Base-by-base conservation (phyloP, 2,797 vertebrate species). In the Iguana delicatissima region DNA sequence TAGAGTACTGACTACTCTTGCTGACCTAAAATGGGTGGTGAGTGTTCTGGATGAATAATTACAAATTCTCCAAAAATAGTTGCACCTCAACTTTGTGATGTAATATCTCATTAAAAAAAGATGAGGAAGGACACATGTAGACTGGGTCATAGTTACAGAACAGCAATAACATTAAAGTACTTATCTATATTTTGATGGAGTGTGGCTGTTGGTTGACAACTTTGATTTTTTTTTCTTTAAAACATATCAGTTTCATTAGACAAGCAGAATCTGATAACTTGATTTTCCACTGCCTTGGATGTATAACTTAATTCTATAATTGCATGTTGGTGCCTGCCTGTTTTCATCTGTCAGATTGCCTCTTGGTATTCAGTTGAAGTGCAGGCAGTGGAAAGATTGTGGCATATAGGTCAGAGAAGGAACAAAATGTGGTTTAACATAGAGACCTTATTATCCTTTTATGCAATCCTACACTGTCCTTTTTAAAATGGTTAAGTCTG, bases 251-350 rank as follows among this genome's bases (percentile, higher is more conserved):
- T 84, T 42, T 29, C 83, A 32, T 18, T 72, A 52, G 83, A 42
- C 64, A 72, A n/a, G 62, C 64, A 69, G 7, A 69, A 69, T 69
- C 42, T 85, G 64, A 72, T 85, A 85, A 85, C 42, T 29, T 52
- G 26, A 85, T 69, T 85, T 72, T 72, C 83, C 8, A 20, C 29
- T n/a, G 29, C 18, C 64, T 69, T 85, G 26, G 42, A 72, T 85
- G 29, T 52, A 85, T 50, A 50, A 67, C 83, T 52, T 69, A 72
- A 85, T 85, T 85, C 46, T 10, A 46, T 85, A 69, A 52, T n/a
- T 85, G 64, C 83, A 52, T 85, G 42, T 32, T 69, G 42, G 38
- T 52, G 83, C 64, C 64, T 52, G 46, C 83, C 64, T 85, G 64
- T 69, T 46, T n/a, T 69, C 64, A 72, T 85, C 64, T 85, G 6